These are phyloP conservation scores for Lateolabrax maculatus DNA, from an alignment of 2,797 vertebrate species.

Conservation along the genomic window DNA sequence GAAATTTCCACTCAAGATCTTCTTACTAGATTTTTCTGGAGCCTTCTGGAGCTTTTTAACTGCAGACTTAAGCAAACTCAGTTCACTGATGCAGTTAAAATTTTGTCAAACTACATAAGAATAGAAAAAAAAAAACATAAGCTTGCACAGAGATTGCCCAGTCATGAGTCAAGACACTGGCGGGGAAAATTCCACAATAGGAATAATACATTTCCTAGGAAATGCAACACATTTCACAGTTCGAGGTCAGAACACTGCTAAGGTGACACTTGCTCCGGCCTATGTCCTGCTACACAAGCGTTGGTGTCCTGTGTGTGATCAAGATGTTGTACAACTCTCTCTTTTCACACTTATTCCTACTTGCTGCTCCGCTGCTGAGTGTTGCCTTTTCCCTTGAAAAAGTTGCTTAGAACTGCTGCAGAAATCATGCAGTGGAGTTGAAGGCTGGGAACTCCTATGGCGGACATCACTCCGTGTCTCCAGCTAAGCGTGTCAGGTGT, in stretches of 20 bases:
- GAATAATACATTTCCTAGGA: not conserved
- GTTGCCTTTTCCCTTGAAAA: constrained; percentile 5
- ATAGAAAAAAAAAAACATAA: not conserved
- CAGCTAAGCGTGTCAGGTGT: constrained; percentile 27
- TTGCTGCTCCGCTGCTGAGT: constrained; percentile 42
- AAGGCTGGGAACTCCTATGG: not conserved
- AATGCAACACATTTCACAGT: not conserved
- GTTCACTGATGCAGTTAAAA: not conserved
- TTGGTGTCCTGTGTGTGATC: constrained; percentile 27
- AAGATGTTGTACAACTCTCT: constrained; percentile 20
- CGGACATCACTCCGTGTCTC: not conserved
- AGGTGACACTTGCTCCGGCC: not conserved
- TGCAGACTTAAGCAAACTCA: not conserved
- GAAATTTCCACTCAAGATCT: not conserved
- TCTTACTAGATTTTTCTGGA: not conserved
- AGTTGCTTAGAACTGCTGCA: constrained; percentile 11
- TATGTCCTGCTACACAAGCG: not conserved
- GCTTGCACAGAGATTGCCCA: not conserved
- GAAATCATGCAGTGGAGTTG: not conserved
- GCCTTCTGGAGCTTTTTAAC: not conserved
- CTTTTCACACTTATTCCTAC: constrained; percentile 23
- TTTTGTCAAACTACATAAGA: not conserved
- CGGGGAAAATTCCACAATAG: not conserved
- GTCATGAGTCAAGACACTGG: not conserved
- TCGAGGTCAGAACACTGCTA: no score